A percentile compares a stretch with the other conserved stretches of the same genome.
These are phyloP conservation scores for Aradophagus sp. DNA, from an alignment of 1,140 invertebrate species.

Conservation along the genomic window DNA sequence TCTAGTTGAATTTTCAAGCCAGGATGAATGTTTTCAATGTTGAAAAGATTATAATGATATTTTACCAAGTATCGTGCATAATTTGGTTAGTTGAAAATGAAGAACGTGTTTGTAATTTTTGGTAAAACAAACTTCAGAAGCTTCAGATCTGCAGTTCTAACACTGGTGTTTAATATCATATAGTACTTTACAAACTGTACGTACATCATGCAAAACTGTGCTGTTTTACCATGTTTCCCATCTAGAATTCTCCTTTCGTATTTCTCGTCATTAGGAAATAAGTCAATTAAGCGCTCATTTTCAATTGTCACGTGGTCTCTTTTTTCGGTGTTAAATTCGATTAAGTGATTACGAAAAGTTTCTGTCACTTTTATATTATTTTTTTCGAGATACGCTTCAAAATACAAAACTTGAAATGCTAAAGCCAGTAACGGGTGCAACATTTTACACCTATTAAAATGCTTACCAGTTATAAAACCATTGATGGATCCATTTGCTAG, in stretches of 20 bases:
- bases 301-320: slow-evolving; percentile 1
- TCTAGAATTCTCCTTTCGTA: slow-evolving; percentile 32
- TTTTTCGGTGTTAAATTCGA: slow-evolving; percentile 3
- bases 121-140: slow-evolving; percentile 53
- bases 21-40: slow-evolving; percentile 52
- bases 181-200: slow-evolving; percentile 60
- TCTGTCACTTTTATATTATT: slow-evolving; percentile 16
- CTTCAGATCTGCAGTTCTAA: slow-evolving; percentile 39
- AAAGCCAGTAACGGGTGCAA: slow-evolving; percentile 70
- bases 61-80: slow-evolving; percentile 24
- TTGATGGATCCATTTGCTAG: slow-evolving; percentile 71
- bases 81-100: slow-evolving; percentile 36
- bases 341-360: slow-evolving; percentile 5
- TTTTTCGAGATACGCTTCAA: slow-evolving; percentile 61
- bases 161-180: slow-evolving; percentile 40
- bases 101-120: slow-evolving; percentile 60
- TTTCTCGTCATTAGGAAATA: slow-evolving; percentile 9
- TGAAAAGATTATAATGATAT: slow-evolving; percentile 10
- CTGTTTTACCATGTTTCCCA: slow-evolving; percentile 63
- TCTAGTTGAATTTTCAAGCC: slow-evolving; percentile 37
- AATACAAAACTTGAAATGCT: slow-evolving; percentile 70
- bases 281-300: not conserved
- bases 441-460: slow-evolving; percentile 74
- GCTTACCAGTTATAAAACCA: slow-evolving; percentile 69
- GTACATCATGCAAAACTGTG: slow-evolving; percentile 61